Evolutionary conservation across 2,797 vertebrate species (phyloP), one percentile per base, ranked within the genome.

Genomic region (Geotrypetes seraphini): DNA sequence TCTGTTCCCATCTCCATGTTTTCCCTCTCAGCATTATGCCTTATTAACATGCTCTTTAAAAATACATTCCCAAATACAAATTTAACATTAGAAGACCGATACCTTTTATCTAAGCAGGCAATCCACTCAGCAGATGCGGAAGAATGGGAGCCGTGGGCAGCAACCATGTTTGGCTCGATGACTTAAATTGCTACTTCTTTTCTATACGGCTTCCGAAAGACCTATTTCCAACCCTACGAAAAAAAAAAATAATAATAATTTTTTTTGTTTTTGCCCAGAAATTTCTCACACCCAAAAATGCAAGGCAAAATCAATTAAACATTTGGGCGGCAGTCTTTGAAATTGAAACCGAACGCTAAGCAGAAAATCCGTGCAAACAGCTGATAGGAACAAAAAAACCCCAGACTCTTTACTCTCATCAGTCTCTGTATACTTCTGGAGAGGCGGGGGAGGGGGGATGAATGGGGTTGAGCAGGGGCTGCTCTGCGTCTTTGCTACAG

Each of bases 31-130:
- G 13, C 19, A n/a, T n/a, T 19, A 12, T 22, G 12, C 9, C 22
- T 22, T 7, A 45, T 45, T 18, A 45, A 22, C 28, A 41, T 33
- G 15, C 24, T 41, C 6, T 22, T n/a, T n/a, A n/a, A n/a, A 19
- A 25, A 5, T 4, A 27, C 8, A 17, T 24, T 12, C 23, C 12
- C 25, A 34, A 40, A 36, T 20, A 17, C 19, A 21, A 26, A 4
- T 4, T 26, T 28, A n/a, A 17, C 11, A 40, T 3, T 49, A 34
- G 41, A 44, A 41, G 22, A 28, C 29, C 12, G 39, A 20, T 86
- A 96, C 93, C 93, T 92, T 67, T 97, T 96, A 74, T 96, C 93
- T 64, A 97, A 75, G 66, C 91, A 93, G 50, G 89, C 73, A 59
- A 96, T 89, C 92, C 93, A 96, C 67, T 92, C 91, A 50, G 83